A percentile compares a stretch with the other conserved stretches of the same genome.
Evolutionary conservation across 2,113 vertebrate species (phyloP).

Genomic region (Prinia subflava): DNA sequence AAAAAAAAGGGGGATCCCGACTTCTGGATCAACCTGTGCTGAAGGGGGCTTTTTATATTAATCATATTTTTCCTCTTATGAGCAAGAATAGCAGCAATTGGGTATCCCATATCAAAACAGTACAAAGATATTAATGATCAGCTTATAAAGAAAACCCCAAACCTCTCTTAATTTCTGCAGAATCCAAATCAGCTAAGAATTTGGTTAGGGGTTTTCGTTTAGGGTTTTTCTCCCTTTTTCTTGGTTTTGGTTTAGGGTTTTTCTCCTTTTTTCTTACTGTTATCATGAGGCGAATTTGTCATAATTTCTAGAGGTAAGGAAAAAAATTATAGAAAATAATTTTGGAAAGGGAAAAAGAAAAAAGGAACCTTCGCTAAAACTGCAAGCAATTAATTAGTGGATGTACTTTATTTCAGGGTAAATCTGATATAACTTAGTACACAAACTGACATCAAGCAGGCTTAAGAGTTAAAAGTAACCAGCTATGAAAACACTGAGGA

Average conservation of each 20-base stretch:
- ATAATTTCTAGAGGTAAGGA: not conserved
- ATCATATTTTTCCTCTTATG: not conserved
- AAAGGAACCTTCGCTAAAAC: not conserved
- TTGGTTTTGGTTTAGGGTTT: not conserved
- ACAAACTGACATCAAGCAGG: not conserved
- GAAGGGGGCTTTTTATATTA: not conserved
- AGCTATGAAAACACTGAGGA: conserved; percentile 38
- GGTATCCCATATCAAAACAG: not conserved
- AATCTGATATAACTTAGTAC: not conserved
- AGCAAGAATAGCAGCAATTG: not conserved
- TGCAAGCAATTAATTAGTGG: conserved; percentile 2
- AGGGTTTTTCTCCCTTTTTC: not conserved
- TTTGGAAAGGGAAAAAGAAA: not conserved
- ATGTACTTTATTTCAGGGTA: not conserved
- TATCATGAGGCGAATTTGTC: not conserved
- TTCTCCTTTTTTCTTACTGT: not conserved
- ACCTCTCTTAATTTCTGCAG: not conserved
- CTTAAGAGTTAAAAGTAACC: conserved; percentile 51
- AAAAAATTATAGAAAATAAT: not conserved
- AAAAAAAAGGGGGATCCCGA: not conserved
- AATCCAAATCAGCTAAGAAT: not conserved
- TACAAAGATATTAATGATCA: not conserved
- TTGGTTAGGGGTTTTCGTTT: no score
- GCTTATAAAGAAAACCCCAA: not conserved
- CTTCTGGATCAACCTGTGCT: not conserved